Evolutionary conservation across 35 echinoderm and acorn worm species (phyloP), one percentile per base, ranked within the genome.

Genomic region (Acanthaster planci): DNA sequence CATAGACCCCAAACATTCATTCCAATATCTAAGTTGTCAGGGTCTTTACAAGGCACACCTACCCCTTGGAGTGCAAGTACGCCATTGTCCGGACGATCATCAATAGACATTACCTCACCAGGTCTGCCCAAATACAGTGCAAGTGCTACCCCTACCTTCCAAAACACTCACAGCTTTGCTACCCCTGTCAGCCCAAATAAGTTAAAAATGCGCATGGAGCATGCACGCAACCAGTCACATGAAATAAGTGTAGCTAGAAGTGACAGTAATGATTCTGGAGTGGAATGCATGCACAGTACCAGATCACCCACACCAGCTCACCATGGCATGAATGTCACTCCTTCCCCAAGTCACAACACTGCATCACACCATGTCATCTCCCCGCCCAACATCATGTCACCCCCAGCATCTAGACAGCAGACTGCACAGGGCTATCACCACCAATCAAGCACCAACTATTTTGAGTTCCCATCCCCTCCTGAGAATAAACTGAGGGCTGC

Each of bases 101-200:
- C 95, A 1, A 86, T 78, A 57, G 95, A 93, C 7, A 93, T 86
- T 8, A 76, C 78, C 18, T 93, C 95, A 14, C 90, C 91, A 17
- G 77, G 80, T 26, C 64, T 84, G 40, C 77, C 51, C 40, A 40
- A 77, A 40, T 86, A 96, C 76, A 82, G 88, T 23, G 78, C 90
- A 4, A 81, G 86, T 38, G 81, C 86, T 5, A 89, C 87, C 21
- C 92, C 87, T 39, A 89, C 81, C 1, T 82, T 85, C 12, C 92
- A 89, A 60, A 80, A 77, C 5, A 78, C 64, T 35, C 86, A 81
- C 55, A 89, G 80, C 60, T 97, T 97, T 85, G 91, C 92, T 0
- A 80, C 95, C 3, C 95, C 95, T 5, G 90, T 93, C 15, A 97
- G 95, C 51, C 91, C 95, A 14, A 89, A 93, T 44, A 97, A 97